A percentile compares a stretch with the other conserved stretches of the same genome.
Conservation (phyloP, 92 coral and sea anemone genomes). For the Nematostella vectensis region DNA sequence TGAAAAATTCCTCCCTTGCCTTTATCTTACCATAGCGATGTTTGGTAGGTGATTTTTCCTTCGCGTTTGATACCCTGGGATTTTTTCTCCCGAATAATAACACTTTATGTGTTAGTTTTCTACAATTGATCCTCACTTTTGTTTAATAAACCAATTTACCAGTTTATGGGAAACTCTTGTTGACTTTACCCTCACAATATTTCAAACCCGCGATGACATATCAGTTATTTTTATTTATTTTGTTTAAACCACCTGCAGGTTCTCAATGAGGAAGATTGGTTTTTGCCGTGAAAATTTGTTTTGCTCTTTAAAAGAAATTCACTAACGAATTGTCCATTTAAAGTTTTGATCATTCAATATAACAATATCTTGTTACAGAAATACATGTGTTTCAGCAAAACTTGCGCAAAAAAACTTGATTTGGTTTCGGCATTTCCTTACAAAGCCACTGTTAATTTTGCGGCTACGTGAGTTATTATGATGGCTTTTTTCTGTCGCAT, state of each 20-base stretch:
- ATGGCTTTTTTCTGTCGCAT: too few relatives aligned
- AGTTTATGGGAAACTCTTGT: conserved; percentile 11
- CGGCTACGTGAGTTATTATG: too few relatives aligned
- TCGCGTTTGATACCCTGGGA: too few relatives aligned
- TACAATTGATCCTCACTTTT: conserved; percentile 33
- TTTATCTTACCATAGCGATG: conserved; percentile 1
- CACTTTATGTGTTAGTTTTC: conserved; percentile 18
- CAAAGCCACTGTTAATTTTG: too few relatives aligned
- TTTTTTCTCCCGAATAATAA: conserved; percentile 20
- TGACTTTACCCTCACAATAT: conserved; percentile 3
- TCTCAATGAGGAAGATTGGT: conserved; percentile 1
- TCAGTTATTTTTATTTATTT: conserved; percentile 1
- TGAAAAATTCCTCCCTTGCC: too few relatives aligned
- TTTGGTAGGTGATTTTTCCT: too few relatives aligned
- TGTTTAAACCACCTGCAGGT: conserved; percentile 1
- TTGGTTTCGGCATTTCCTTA: neutral
- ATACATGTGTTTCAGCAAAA: too few relatives aligned
- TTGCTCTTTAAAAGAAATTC: neutral
- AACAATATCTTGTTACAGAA: too few relatives aligned
- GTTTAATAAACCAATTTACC: conserved; percentile 36
- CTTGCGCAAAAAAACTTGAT: too few relatives aligned
- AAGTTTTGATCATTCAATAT: too few relatives aligned
- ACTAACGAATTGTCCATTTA: too few relatives aligned
- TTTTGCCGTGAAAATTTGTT: neutral
- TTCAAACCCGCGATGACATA: neutral